phyloP scores from a whole-genome alignment of 2,113 vertebrate species.

The Procavia capensis region DNA sequence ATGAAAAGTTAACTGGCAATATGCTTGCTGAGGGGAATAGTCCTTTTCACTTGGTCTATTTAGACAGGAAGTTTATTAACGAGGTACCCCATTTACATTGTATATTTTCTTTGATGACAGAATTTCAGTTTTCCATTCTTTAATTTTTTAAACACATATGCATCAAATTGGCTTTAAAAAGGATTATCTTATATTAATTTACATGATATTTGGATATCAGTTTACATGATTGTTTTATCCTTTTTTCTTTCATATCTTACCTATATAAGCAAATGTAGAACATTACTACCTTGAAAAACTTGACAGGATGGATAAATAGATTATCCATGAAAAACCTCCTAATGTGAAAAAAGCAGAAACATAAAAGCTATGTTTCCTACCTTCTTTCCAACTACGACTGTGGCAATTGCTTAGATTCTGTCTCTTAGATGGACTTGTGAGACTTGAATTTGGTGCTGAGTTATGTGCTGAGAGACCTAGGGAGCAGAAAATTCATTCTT shows the following conservation, averaged over 20 bases:
- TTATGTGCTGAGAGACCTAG: background rate
- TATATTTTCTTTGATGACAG: slow-evolving; percentile 7
- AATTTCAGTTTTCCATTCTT: background rate
- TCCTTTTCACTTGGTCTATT: background rate
- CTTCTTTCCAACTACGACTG: background rate
- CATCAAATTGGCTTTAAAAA: background rate
- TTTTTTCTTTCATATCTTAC: background rate
- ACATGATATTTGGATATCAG: background rate
- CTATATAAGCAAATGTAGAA: background rate
- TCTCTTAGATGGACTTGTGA: background rate
- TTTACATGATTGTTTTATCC: background rate
- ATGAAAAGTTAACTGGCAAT: background rate
- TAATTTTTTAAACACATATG: background rate
- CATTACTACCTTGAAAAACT: background rate
- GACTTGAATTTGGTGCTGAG: background rate
- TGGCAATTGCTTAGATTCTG: background rate
- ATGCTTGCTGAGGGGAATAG: background rate
- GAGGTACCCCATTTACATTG: background rate
- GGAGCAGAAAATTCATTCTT: background rate
- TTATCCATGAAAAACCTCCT: background rate
- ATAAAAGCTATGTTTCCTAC: background rate
- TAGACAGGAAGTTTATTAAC: background rate
- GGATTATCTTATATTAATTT: background rate
- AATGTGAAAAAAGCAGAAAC: background rate
- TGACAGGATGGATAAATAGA: background rate